Conservation (phyloP, 2,888 invertebrate genomes). For the Chaetogeoica ovagalla region DNA sequence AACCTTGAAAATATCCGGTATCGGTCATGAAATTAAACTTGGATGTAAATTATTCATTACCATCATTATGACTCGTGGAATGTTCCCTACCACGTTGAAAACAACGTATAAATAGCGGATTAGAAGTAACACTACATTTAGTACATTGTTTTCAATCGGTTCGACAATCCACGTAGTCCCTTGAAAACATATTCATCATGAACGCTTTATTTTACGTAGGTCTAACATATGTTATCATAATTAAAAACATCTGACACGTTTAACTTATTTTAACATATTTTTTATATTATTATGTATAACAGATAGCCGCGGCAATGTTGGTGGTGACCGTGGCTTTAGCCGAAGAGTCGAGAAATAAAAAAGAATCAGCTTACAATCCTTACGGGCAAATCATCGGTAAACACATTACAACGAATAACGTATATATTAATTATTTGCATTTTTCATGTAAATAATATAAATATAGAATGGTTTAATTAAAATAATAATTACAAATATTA, state of each 20-base stretch:
- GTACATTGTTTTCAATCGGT: constrained; percentile 5
- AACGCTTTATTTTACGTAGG: constrained; percentile 9
- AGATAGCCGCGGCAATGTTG: neutral
- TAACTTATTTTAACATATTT: too few species aligned
- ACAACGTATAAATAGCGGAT: neutral
- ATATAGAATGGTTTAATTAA: neutral
- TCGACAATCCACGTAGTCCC: too few species aligned
- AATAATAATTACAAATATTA: too few species aligned
- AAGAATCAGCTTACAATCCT: neutral
- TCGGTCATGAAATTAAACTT: neutral
- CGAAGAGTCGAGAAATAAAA: neutral
- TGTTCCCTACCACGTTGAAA: constrained; percentile 15
- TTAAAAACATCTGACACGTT: too few species aligned
- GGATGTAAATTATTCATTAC: neutral
- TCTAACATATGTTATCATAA: neutral
- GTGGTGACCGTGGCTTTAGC: neutral
- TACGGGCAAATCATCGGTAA: neutral
- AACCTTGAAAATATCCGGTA: constrained; percentile 34
- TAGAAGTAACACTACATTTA: neutral
- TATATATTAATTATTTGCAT: too few species aligned
- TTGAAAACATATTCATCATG: neutral
- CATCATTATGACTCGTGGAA: neutral
- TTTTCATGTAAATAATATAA: too few species aligned
- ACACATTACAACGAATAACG: neutral
- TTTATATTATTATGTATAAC: neutral